These are phyloP conservation scores for Tuta absoluta DNA, from an alignment of 2,888 invertebrate species.

Conservation along the genomic window DNA sequence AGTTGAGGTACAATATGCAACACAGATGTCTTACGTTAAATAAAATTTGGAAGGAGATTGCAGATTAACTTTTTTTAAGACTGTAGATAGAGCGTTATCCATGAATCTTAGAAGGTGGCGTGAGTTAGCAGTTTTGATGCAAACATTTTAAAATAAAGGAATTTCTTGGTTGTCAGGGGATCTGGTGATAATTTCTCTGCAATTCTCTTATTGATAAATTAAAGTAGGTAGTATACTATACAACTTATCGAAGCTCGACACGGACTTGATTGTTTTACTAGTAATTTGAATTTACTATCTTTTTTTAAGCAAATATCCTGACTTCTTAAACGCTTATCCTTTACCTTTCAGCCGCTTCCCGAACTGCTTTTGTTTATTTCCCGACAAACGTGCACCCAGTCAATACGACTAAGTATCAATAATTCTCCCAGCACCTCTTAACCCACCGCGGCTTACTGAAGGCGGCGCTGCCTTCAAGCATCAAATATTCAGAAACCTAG, in stretches of 20 bases:
- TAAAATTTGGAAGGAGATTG: not conserved
- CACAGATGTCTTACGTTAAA: not conserved
- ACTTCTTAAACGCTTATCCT: too few relatives aligned
- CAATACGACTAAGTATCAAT: slow-evolving; percentile 15
- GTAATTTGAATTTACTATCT: too few relatives aligned
- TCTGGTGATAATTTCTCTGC: too few relatives aligned
- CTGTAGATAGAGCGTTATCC: slow-evolving; percentile 7
- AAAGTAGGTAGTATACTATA: too few relatives aligned
- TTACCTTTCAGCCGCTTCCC: not conserved
- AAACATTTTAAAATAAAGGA: not conserved
- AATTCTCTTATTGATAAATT: too few relatives aligned
- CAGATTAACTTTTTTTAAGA: slow-evolving; percentile 6
- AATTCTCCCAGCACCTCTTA: slow-evolving; percentile 7
- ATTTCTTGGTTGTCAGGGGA: not conserved
- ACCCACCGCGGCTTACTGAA: slow-evolving; percentile 9
- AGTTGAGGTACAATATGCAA: not conserved
- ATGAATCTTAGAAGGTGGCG: slow-evolving; percentile 3
- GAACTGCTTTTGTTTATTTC: not conserved
- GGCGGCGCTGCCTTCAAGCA: slow-evolving; percentile 3
- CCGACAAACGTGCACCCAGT: not conserved
- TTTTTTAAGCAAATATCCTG: too few relatives aligned
- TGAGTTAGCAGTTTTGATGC: slow-evolving; percentile 12
- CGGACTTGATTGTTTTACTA: too few relatives aligned
- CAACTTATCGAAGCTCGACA: too few relatives aligned
- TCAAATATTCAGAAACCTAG: slow-evolving; percentile 11